A percentile compares a stretch with the other conserved stretches of the same genome.
Conservation (phyloP, 1,140 invertebrate species). For the Chrysomallon squamiferum region DNA sequence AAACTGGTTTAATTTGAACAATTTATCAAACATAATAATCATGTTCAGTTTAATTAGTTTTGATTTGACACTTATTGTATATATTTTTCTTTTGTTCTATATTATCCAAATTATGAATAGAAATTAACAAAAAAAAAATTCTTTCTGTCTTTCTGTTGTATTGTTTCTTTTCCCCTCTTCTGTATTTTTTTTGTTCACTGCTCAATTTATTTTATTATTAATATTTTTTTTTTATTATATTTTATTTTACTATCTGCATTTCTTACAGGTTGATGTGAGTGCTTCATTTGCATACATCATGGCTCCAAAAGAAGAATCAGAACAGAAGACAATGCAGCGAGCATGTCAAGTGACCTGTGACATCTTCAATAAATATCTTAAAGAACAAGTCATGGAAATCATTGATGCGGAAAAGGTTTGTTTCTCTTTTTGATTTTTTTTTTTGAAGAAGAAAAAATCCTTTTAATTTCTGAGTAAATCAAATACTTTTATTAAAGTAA, state of each 20-base stretch:
- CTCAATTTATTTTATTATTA: neutral
- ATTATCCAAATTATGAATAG: no score
- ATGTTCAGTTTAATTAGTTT: no score
- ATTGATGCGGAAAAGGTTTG: slow-evolving; percentile 91
- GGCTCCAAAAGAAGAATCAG: slow-evolving; percentile 93
- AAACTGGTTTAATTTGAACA: no score
- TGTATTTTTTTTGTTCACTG: neutral
- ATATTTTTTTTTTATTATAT: no score
- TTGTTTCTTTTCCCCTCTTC: neutral
- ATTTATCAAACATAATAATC: no score
- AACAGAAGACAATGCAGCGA: slow-evolving; percentile 92
- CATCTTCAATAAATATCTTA: slow-evolving; percentile 95
- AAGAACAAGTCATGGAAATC: slow-evolving; percentile 98
- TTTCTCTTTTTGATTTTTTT: slow-evolving; percentile 8
- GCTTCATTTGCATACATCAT: slow-evolving; percentile 84
- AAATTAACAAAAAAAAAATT: no score
- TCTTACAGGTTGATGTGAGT: slow-evolving; percentile 90
- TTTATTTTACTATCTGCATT: no score
- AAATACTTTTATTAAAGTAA: no score
- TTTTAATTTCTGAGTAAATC: no score
- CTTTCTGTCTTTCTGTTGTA: neutral
- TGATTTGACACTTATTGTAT: no score
- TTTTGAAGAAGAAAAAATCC: no score
- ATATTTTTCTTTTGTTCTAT: no score
- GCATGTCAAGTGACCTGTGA: slow-evolving; percentile 92